Evolutionary conservation across 2,888 invertebrate species (phyloP).

Genomic region (Stenodema calcarata): DNA sequence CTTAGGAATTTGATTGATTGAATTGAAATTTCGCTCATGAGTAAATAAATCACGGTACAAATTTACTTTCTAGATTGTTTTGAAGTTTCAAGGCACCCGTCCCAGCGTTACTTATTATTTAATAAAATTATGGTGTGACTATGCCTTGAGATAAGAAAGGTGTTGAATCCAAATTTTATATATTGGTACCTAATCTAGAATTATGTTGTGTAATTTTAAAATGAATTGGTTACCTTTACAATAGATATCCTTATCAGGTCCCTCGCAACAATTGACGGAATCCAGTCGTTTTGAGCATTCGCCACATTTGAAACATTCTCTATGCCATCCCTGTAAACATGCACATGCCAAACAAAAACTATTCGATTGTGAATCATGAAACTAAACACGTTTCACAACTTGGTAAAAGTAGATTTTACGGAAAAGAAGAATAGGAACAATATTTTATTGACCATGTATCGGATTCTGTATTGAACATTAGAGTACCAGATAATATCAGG

Average conservation of each 20-base stretch:
- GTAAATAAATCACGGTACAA: no score
- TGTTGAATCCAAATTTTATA: no score
- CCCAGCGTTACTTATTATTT: no score
- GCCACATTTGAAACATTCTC: constrained; percentile 92
- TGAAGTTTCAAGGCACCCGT: no score
- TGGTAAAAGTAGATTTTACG: background rate
- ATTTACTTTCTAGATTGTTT: no score
- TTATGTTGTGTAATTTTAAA: background rate
- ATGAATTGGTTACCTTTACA: constrained; percentile 78
- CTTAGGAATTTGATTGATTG: no score
- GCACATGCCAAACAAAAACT: constrained; percentile 54
- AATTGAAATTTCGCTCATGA: no score
- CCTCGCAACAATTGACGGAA: constrained; percentile 91
- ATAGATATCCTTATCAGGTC: constrained; percentile 94
- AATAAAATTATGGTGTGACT: no score
- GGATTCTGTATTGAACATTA: background rate
- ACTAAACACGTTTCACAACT: background rate
- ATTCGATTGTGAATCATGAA: background rate
- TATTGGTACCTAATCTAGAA: no score
- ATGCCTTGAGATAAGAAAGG: no score
- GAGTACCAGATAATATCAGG: background rate
- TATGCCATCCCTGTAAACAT: constrained; percentile 81
- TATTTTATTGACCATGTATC: background rate
- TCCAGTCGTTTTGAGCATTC: constrained; percentile 86
- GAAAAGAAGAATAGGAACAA: background rate